Base-by-base conservation (phyloP, 1,140 invertebrate species). In the Cyphomyrmex costatus region DNA sequence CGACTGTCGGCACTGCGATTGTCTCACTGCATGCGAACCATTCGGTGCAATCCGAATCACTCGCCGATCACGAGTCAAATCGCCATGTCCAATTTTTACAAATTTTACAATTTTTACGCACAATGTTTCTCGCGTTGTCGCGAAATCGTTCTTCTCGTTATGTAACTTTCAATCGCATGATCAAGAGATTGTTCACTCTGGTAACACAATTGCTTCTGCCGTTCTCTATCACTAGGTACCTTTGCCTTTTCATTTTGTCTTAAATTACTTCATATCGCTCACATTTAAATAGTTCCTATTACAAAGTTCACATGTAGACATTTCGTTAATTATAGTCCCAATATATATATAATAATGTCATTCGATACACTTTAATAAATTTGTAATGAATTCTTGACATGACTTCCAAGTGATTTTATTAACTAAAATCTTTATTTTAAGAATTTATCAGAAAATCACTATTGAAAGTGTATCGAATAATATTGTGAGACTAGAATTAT, bases 201-300 rank as follows among this genome's bases (percentile, higher is more conserved):
- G 66, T 53, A 89, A 74, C 80, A 74, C 80, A 61, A 76, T 88
- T 33, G 14, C 27, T 73, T 56, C 46, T 86, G 56, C 61, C 76
- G 80, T 49, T 16, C 10, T 27, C 7, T n/a, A 16, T 7, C 33
- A 24, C 30, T 42, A n/a, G n/a, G n/a, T n/a, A 12, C 5, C n/a
- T 46, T 49, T 14, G n/a, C 8, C 7, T 30, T 3, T 10, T n/a
- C n/a, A n/a, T 7, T 42, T 49, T 16, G 8, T 33, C 24, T 77
- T 24, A 8, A 63, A 77, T 60, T 8, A 30, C 1, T 36, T 30
- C 49, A n/a, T 36, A 36, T 21, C 24, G 7, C 16, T 36, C 8
- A 36, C 1, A 14, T n/a, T 74, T 19, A 30, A n/a, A 51, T 5
- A 16, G 19, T 8, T 33, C 33, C 12, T 21, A 21, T 2, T 63